Evolutionary conservation across 2,113 vertebrate species (phyloP).

Genomic region (Agelaius tricolor): DNA sequence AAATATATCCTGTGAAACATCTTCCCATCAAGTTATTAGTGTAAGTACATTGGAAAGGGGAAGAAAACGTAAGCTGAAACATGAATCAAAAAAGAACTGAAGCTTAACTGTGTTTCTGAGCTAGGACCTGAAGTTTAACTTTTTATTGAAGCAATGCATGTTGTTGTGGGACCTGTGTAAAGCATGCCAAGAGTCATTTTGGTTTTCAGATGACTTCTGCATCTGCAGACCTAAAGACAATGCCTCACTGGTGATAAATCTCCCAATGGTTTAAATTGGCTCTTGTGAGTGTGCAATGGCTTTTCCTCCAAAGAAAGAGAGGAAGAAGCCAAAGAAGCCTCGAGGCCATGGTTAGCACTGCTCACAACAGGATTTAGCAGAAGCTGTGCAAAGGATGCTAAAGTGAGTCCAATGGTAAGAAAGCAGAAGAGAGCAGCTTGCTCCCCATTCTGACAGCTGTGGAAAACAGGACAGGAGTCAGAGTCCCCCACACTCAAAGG

Average conservation of each 20-base stretch:
- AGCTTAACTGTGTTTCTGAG: neutral
- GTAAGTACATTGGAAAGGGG: neutral
- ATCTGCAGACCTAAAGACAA: neutral
- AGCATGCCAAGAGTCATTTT: neutral
- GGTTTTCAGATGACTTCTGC: neutral
- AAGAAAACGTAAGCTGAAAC: neutral
- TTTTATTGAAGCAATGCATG: neutral
- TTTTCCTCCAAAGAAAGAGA: neutral
- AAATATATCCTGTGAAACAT: neutral
- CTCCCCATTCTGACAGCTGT: neutral
- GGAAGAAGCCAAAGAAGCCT: neutral
- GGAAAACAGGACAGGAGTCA: neutral
- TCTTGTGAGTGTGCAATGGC: fast-evolving
- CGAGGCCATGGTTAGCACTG: neutral
- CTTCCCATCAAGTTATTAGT: neutral
- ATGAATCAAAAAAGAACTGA: neutral
- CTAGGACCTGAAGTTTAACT: neutral
- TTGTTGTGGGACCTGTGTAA: neutral
- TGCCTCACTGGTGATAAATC: neutral
- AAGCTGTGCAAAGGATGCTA: neutral
- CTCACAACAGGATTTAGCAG: neutral
- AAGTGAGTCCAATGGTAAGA: neutral
- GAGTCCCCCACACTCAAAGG: neutral
- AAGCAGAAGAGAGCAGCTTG: neutral
- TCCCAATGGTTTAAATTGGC: neutral